Conservation (phyloP, 2,113 vertebrate genomes). For the Orycteropus afer region DNA sequence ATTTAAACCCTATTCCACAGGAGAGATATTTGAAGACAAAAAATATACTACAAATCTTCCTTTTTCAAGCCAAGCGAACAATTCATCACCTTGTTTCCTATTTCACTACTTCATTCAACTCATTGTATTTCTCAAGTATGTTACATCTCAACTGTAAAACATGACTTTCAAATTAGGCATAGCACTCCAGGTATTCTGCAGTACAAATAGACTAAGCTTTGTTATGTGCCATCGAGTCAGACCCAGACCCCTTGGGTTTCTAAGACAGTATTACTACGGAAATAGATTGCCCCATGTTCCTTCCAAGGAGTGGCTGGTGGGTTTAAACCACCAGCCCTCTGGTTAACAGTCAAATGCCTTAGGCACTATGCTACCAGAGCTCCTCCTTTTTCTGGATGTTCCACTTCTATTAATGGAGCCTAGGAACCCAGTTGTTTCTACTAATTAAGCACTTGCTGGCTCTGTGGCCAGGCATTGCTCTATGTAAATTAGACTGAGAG, state of each 20-base stretch:
- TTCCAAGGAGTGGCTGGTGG: no score
- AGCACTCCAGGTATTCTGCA: not conserved
- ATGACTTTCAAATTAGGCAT: not conserved
- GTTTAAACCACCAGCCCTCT: no score
- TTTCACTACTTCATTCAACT: not conserved
- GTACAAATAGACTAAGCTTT: not conserved
- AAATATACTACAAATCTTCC: not conserved
- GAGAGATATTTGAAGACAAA: slow-evolving; percentile 21
- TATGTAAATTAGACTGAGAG: not conserved
- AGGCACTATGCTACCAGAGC: no score
- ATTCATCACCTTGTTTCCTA: slow-evolving; percentile 1
- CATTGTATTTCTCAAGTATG: not conserved
- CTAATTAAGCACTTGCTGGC: not conserved
- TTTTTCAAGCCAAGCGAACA: not conserved
- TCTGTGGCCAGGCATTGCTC: not conserved
- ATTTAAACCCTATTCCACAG: not conserved
- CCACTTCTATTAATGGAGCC: not conserved
- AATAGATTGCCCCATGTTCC: no score
- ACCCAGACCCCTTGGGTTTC: no score
- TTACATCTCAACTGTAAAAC: not conserved
- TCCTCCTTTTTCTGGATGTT: not conserved
- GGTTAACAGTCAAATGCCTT: no score
- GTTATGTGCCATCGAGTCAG: no score
- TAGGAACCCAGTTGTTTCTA: not conserved
- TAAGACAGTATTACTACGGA: no score